Evolutionary conservation across 2,888 invertebrate species (phyloP).

Genomic region (Sesamia inferens): DNA sequence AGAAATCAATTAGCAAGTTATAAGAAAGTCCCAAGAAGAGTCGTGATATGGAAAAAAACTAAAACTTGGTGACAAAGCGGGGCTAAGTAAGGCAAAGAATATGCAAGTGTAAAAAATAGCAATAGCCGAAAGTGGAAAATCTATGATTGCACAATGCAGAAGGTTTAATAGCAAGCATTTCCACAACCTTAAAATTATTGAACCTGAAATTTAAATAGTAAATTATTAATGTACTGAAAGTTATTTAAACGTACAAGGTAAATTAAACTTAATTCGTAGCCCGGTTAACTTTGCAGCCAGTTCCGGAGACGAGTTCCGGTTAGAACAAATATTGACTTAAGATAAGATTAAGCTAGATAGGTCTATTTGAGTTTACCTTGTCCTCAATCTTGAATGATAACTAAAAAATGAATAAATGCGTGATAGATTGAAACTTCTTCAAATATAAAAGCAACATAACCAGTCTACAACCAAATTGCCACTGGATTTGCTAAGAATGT

Average conservation of each 20-base stretch:
- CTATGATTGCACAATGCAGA: neutral
- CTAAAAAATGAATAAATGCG: conserved; percentile 17
- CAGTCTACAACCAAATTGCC: conserved; percentile 34
- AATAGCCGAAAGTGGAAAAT: neutral
- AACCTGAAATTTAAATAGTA: neutral
- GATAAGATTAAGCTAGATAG: conserved; percentile 44
- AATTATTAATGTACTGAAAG: conserved; percentile 8
- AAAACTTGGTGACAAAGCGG: neutral
- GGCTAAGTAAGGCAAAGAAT: neutral
- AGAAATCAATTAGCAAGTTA: conserved; percentile 1
- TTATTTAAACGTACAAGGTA: conserved; percentile 2
- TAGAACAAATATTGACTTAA: conserved; percentile 47
- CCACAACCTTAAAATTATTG: neutral
- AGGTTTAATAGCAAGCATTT: neutral
- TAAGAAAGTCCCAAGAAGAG: conserved; percentile 1
- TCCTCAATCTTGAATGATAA: conserved; percentile 43
- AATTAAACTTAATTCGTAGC: conserved; percentile 25
- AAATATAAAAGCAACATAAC: conserved; percentile 26
- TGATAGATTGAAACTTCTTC: conserved; percentile 25
- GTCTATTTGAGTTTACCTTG: conserved; percentile 60
- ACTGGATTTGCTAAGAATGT: conserved; percentile 53
- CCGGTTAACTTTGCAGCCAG: conserved; percentile 22
- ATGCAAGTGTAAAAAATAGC: neutral
- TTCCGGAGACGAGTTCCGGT: conserved; percentile 49
- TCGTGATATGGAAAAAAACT: neutral